phyloP scores from a whole-genome alignment of 2,113 vertebrate genomes.

The Zapus hudsonius region DNA sequence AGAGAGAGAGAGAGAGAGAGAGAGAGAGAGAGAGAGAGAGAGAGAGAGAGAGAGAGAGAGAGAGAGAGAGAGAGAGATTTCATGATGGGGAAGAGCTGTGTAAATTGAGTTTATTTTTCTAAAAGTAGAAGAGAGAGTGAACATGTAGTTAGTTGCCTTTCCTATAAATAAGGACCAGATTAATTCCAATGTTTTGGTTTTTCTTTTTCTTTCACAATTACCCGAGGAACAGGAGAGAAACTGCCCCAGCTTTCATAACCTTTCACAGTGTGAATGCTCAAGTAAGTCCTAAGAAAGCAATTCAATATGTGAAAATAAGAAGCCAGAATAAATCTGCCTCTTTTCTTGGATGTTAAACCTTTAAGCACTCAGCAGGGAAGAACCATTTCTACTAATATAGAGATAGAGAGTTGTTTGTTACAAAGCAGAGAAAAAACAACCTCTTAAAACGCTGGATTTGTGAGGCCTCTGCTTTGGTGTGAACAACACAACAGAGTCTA shows the following conservation, averaged over 20 bases:
- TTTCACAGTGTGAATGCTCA: conserved; percentile 41
- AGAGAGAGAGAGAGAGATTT: too few species aligned
- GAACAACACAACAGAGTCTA: conserved; percentile 10
- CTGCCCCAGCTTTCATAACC: conserved; percentile 16
- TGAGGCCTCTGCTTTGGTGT: conserved; percentile 66
- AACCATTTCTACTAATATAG: conserved; percentile 65
- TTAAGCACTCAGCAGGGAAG: conserved; percentile 64
- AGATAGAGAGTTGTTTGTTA: conserved; percentile 67
- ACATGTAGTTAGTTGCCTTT: neutral
- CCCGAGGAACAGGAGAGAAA: neutral
- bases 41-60: too few species aligned
- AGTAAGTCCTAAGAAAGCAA: conserved; percentile 45
- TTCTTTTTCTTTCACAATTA: conserved; percentile 31
- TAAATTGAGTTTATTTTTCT: neutral
- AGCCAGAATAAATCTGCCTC: conserved; percentile 52
- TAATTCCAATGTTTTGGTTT: neutral
- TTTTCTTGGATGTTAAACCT: conserved; percentile 49
- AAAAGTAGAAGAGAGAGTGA: neutral
- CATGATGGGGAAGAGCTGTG: too few species aligned
- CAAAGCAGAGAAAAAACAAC: conserved; percentile 24
- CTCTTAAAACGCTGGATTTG: conserved; percentile 80
- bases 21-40: too few species aligned
- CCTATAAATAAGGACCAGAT: conserved; percentile 46
- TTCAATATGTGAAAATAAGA: conserved; percentile 58
- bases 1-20: too few species aligned